Evolutionary conservation across 1,140 invertebrate species (phyloP).

Genomic region (Dinoponera quadriceps): DNA sequence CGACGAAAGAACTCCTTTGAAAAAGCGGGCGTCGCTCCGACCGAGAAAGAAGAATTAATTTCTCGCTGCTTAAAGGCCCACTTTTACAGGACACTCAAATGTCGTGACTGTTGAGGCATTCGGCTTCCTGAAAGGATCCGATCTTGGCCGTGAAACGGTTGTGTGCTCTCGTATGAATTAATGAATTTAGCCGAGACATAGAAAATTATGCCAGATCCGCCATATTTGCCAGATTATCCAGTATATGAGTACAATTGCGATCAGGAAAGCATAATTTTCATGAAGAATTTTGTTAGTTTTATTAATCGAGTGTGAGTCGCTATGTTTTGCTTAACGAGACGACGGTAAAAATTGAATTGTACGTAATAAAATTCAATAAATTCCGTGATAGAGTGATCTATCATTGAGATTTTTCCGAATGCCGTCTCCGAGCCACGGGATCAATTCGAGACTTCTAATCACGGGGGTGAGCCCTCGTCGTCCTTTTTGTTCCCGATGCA

Average conservation of each 20-base stretch:
- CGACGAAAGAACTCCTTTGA: constrained; percentile 53
- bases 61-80: constrained; percentile 52
- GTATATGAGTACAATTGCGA: background rate
- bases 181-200: background rate
- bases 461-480: background rate
- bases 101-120: constrained; percentile 24
- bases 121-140: background rate
- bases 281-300: background rate
- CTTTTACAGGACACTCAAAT: constrained; percentile 57
- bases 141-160: background rate
- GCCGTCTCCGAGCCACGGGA: background rate
- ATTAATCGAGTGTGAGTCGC: background rate
- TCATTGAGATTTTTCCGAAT: background rate
- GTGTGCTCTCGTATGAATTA: background rate
- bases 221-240: too few species aligned
- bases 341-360: background rate
- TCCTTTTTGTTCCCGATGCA: constrained; percentile 37
- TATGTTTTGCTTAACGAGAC: background rate
- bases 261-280: background rate
- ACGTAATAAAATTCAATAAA: background rate
- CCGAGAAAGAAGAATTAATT: constrained; percentile 58
- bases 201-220: too few species aligned
- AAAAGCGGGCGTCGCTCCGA: constrained; percentile 26
- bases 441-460: constrained; percentile 26
- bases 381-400: background rate